Base-by-base conservation (phyloP, 2,797 vertebrate genomes). In the Pangasius mekongensis region DNA sequence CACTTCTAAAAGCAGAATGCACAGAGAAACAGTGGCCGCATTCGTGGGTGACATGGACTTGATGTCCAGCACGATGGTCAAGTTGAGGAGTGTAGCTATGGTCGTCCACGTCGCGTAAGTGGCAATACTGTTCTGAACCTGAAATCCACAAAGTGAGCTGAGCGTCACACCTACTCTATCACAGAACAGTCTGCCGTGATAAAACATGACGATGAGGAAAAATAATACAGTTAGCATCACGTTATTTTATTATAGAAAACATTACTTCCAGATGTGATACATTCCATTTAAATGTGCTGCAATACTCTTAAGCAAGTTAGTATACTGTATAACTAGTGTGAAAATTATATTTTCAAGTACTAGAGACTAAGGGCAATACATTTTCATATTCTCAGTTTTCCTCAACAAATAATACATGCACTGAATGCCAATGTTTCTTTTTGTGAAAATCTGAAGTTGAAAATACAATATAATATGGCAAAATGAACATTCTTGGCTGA, bases 41-140 rank as follows among this genome's bases (percentile, higher is more conserved):
- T 94, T 94, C 89, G 86, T 93, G 83, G 33, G 90, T 36, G 93
- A 93, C 87, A 96, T 91, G 0, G 93, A 95, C 90, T 92, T 95
- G 84, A 95, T 89, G 64, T 96, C 93, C 56, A 98, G 90, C 60
- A 97, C 96, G 3, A 97, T 0, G 0, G 96, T 71, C 0, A 98
- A 95, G 91, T 97, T 98, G 64, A 98, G 94, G 66, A 98, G 95
- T 0, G 95, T 95, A 54, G 97, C 97, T 0, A 98, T 95, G 83
- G 94, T 94, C 0, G 94, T 97, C 97, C 97, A 98, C 0, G 97
- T 96, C 27, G 95, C 85, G 22, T 97, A 98, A 24, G 97, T 84
- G 0, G 94, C 96, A 90, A 98, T 91, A 76, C 97, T 96, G 0
- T 98, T 98, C 92, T 97, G 97, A 52, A 97, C 95, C 97, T 98